These are phyloP conservation scores for Polylopha cassiicola DNA, from an alignment of 2,888 invertebrate genomes.

Conservation along the genomic window DNA sequence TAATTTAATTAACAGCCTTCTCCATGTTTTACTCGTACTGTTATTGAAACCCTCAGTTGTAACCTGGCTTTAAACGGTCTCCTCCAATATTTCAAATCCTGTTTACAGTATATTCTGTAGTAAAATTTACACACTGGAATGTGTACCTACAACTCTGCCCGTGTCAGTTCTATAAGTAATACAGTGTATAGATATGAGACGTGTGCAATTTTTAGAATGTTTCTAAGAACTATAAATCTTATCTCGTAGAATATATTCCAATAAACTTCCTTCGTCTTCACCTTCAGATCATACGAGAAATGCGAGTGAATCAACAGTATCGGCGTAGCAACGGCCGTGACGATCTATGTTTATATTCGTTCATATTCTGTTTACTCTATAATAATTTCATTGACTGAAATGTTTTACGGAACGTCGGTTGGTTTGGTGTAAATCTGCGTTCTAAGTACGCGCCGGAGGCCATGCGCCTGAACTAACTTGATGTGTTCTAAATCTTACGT, in stretches of 20 bases:
- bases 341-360: slow-evolving; percentile 56
- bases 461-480: slow-evolving; percentile 16
- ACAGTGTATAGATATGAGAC: slow-evolving; percentile 33
- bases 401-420: slow-evolving; percentile 43
- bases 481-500: slow-evolving; percentile 13
- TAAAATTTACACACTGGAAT: slow-evolving; percentile 1
- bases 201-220: slow-evolving; percentile 63
- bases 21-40: slow-evolving; percentile 17
- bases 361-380: slow-evolving; percentile 64
- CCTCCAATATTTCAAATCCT: too few relatives aligned
- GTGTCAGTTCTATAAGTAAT: slow-evolving; percentile 1
- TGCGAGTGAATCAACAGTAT: slow-evolving; percentile 55
- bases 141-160: neutral
- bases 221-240: slow-evolving; percentile 66
- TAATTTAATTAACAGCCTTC: slow-evolving; percentile 22
- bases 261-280: slow-evolving; percentile 68
- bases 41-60: slow-evolving; percentile 19
- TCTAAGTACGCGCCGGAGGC: slow-evolving; percentile 21
- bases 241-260: slow-evolving; percentile 55
- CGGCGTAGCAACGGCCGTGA: slow-evolving; percentile 61
- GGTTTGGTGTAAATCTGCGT: slow-evolving; percentile 23
- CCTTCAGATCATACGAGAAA: slow-evolving; percentile 52
- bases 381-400: slow-evolving; percentile 69
- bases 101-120: too few relatives aligned
- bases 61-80: slow-evolving; percentile 11